A percentile compares a stretch with the other conserved stretches of the same genome.
Evolutionary conservation across 2,797 vertebrate species (phyloP).

Genomic region (Crenuchus spilurus): DNA sequence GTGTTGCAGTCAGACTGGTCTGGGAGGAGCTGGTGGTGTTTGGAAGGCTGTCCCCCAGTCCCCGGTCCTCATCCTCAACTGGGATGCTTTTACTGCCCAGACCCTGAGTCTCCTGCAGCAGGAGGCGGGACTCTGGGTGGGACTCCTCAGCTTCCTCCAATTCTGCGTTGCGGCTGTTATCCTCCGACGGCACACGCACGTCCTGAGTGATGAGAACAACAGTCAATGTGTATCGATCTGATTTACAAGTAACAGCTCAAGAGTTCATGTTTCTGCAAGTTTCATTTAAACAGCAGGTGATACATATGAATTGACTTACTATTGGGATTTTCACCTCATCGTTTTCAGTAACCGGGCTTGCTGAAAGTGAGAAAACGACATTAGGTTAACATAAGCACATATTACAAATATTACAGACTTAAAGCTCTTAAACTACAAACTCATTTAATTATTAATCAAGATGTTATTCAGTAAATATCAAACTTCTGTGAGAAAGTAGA

Average conservation of each 20-base stretch:
- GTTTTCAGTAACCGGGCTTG: conserved; percentile 56
- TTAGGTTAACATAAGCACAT: background rate
- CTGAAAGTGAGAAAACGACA: conserved; percentile 54
- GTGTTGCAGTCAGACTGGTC: conserved; percentile 77
- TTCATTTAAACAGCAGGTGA: too few relatives aligned
- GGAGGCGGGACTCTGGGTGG: conserved; percentile 71
- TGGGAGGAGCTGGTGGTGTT: conserved; percentile 84
- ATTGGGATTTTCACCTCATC: conserved; percentile 79
- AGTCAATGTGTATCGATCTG: background rate
- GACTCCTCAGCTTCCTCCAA: conserved; percentile 73
- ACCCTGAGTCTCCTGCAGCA: conserved; percentile 78
- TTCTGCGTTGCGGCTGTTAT: conserved; percentile 75
- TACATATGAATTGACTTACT: too few relatives aligned
- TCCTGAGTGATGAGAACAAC: conserved; percentile 57
- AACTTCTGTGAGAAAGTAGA: too few relatives aligned
- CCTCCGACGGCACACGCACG: conserved; percentile 63
- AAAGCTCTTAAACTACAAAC: too few relatives aligned
- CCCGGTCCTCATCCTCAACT: conserved; percentile 79
- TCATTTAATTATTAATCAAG: too few relatives aligned
- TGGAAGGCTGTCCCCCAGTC: conserved; percentile 81
- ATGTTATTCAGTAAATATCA: too few relatives aligned
- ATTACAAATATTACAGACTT: too few relatives aligned
- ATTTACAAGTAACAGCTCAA: too few relatives aligned
- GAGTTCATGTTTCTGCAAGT: too few relatives aligned
- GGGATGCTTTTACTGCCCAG: conserved; percentile 71